A percentile compares a stretch with the other conserved stretches of the same genome.
Conservation (phyloP, 1,140 invertebrate species). For the Metaphire vulgaris region DNA sequence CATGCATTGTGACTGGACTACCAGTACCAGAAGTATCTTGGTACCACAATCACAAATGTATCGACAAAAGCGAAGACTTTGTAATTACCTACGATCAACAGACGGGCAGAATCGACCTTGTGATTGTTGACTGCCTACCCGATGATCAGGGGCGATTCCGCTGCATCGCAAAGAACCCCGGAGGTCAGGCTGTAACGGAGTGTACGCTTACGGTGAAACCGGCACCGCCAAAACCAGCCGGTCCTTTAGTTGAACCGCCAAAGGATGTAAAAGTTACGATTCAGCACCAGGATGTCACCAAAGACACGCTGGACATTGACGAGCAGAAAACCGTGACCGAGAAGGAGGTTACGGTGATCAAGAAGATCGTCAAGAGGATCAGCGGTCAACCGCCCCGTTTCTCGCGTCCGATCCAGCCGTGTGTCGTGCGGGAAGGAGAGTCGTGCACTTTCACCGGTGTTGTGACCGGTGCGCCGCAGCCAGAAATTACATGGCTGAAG, state of each 20-base stretch:
- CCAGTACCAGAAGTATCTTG: slow-evolving; percentile 48
- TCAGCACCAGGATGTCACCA: too few species aligned
- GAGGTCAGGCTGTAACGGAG: slow-evolving; percentile 25
- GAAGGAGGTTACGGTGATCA: slow-evolving; percentile 23
- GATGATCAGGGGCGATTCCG: slow-evolving; percentile 51
- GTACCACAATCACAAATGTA: slow-evolving; percentile 49
- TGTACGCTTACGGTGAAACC: slow-evolving; percentile 19
- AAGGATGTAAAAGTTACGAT: too few species aligned
- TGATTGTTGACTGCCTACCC: slow-evolving; percentile 53
- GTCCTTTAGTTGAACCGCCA: too few species aligned
- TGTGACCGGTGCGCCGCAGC: slow-evolving; percentile 40
- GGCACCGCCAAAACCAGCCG: slow-evolving; percentile 1
- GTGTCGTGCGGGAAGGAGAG: slow-evolving; percentile 77
- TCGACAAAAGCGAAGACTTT: slow-evolving; percentile 50
- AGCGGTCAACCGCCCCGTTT: slow-evolving; percentile 68
- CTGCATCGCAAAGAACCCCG: slow-evolving; percentile 29
- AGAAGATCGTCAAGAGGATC: slow-evolving; percentile 24
- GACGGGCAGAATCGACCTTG: slow-evolving; percentile 45
- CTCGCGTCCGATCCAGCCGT: slow-evolving; percentile 88
- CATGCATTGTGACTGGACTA: slow-evolving; percentile 44
- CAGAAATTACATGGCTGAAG: slow-evolving; percentile 34
- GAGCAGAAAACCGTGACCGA: background rate
- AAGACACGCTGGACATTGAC: too few species aligned
- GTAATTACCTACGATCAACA: slow-evolving; percentile 47
- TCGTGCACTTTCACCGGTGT: slow-evolving; percentile 67